phyloP scores from a whole-genome alignment of 2,888 invertebrate genomes.

The Agriopis leucophaearia region DNA sequence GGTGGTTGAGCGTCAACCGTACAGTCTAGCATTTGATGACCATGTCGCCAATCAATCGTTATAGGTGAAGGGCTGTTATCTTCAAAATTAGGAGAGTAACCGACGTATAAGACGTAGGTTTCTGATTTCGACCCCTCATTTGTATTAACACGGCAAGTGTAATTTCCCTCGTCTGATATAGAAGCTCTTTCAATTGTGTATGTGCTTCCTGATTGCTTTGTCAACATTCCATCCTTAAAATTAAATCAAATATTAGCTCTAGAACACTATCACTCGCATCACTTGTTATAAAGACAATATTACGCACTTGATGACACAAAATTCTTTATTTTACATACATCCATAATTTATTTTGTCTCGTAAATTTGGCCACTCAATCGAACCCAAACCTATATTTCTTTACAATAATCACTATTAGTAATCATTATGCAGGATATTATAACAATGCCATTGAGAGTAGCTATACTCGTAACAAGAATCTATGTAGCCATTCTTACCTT shows the following conservation, averaged over 20 bases:
- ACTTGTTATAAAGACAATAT: too few species aligned
- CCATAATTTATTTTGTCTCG: too few species aligned
- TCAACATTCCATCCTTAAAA: constrained; percentile 15
- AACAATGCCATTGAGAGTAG: too few species aligned
- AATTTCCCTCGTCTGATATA: constrained; percentile 37
- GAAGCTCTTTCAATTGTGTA: constrained; percentile 29
- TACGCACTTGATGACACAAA: too few species aligned
- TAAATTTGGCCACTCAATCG: too few species aligned
- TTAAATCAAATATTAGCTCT: constrained; percentile 1
- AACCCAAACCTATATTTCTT: too few species aligned
- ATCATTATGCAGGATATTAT: too few species aligned
- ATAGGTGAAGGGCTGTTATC: constrained; percentile 6
- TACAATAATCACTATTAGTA: too few species aligned
- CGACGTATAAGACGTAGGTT: constrained; percentile 39
- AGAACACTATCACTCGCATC: too few species aligned
- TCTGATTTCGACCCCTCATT: constrained; percentile 34
- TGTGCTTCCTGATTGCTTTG: not conserved
- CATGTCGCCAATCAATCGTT: not conserved
- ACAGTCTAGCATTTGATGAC: constrained; percentile 34
- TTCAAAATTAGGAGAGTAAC: constrained; percentile 33
- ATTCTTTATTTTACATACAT: too few species aligned
- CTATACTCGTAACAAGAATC: too few species aligned
- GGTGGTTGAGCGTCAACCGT: constrained; percentile 32
- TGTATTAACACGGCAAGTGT: constrained; percentile 42
- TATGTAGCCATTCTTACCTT: not conserved